Evolutionary conservation across 2,113 vertebrate species (phyloP), one percentile per base, ranked within the genome.

Genomic region (Tricholaema leucomelas): DNA sequence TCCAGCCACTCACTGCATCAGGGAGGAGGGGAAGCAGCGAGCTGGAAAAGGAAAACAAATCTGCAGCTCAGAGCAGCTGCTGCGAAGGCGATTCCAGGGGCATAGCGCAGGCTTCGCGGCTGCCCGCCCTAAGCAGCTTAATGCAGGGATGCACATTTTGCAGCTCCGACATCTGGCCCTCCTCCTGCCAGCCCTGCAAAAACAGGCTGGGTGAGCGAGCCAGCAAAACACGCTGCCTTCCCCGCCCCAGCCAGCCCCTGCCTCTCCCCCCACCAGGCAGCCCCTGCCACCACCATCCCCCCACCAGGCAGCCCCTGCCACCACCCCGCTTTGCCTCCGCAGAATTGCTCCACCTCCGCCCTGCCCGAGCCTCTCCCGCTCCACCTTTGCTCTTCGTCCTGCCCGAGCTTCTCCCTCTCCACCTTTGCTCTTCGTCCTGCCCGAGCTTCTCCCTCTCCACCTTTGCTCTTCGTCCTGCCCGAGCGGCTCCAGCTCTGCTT

Each of bases 41-140:
- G 69, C 93, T 94, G 74, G 80, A 91, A 94, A 75, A 86, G 77
- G 65, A 91, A 95, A 84, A 64, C 40, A 95, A 86, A 88, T 74
- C 92, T 78, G 42, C 65, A 65, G 77, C 92, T 88, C 74, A 86
- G 2, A 86, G 55, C 72, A 46, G 86, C 90, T 86, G 69, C 92
- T 7, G 65, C 83, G 83, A 86, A 92, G 92, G 80, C 48, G 14
- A 85, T 86, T 94, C 91, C 82, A 90, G 93, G 56, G 79, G 33
- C 18, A 2, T 83, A 58, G 35, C 42, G 85, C 64, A 15, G 81
- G 87, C 85, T 89, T 79, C 40, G 76, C 9, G 28, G 69, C 83
- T 92, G 23, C 88, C 82, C 12, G 60, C 87, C 12, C 0, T 82
- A 87, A 95, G 94, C 87, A 1, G 81, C 60, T 96, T 85, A 87